Conservation (phyloP, 2,888 invertebrate genomes). For the Spisula subtruncata region DNA sequence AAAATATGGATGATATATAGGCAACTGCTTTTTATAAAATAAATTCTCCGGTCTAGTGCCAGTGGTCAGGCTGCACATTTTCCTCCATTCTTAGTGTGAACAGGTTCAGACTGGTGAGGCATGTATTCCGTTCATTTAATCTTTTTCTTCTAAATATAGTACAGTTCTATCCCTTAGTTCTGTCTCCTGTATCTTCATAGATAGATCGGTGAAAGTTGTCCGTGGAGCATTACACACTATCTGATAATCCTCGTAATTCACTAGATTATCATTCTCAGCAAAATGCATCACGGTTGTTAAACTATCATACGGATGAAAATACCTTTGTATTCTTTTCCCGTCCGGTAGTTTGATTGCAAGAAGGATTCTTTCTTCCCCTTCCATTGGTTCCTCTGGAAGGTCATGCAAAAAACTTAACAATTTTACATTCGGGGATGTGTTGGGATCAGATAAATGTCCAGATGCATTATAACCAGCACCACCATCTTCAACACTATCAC, state of each 20-base stretch:
- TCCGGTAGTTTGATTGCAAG: slow-evolving; percentile 78
- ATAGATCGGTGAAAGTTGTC: slow-evolving; percentile 72
- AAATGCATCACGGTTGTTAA: slow-evolving; percentile 74
- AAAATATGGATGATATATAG: too few relatives aligned
- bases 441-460: background rate
- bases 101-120: too few relatives aligned
- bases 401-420: slow-evolving; percentile 59
- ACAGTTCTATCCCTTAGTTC: slow-evolving; percentile 76
- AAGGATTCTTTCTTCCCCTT: slow-evolving; percentile 69
- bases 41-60: too few relatives aligned
- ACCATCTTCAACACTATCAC: background rate
- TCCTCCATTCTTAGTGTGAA: too few relatives aligned
- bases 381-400: slow-evolving; percentile 74
- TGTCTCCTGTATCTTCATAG: slow-evolving; percentile 65
- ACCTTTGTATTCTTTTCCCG: slow-evolving; percentile 76
- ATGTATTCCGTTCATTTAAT: slow-evolving; percentile 20
- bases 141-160: slow-evolving; percentile 75
- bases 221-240: slow-evolving; percentile 77
- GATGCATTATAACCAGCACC: background rate
- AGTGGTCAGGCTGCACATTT: too few relatives aligned
- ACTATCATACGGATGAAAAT: slow-evolving; percentile 73
- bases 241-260: slow-evolving; percentile 70
- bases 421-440: slow-evolving; percentile 37
- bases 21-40: too few relatives aligned
- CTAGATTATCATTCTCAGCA: slow-evolving; percentile 74